These are phyloP conservation scores for Tragelaphus scriptus DNA, from an alignment of 2,113 vertebrate genomes.

Conservation along the genomic window DNA sequence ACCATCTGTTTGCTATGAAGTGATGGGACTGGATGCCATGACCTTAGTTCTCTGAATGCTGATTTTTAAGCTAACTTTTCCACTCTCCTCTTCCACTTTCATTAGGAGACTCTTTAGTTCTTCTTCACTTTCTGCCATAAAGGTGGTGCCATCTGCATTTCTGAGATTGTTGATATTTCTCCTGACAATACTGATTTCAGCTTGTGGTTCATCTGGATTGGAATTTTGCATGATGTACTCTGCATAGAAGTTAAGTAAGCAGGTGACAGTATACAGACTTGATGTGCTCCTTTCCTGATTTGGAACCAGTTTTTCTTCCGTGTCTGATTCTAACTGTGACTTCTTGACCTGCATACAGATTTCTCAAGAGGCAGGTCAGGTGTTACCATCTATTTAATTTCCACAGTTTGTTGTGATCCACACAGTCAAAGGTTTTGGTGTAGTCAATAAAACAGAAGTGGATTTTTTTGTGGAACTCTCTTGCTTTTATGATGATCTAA, in stretches of 20 bases:
- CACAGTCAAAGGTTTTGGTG: background rate
- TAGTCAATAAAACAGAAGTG: background rate
- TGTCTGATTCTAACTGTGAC: too few species aligned
- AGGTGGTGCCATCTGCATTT: too few species aligned
- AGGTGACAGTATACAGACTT: too few species aligned
- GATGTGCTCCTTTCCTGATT: too few species aligned
- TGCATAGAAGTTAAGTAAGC: too few species aligned
- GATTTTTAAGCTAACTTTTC: background rate
- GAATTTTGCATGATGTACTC: too few species aligned
- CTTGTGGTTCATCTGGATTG: too few species aligned
- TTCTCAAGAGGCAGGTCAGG: too few species aligned
- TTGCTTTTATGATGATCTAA: background rate
- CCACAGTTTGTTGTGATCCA: background rate
- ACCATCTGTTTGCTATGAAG: background rate
- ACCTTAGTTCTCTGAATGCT: background rate
- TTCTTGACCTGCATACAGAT: too few species aligned
- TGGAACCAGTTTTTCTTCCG: too few species aligned
- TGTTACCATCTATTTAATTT: background rate
- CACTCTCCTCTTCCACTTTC: background rate
- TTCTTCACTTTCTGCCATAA: background rate
- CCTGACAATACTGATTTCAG: too few species aligned
- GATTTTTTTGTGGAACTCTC: background rate
- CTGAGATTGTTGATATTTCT: too few species aligned
- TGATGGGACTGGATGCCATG: background rate
- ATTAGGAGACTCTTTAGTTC: background rate